Conservation (phyloP, 92 coral and sea anemone species). For the Pocillopora meandrina region DNA sequence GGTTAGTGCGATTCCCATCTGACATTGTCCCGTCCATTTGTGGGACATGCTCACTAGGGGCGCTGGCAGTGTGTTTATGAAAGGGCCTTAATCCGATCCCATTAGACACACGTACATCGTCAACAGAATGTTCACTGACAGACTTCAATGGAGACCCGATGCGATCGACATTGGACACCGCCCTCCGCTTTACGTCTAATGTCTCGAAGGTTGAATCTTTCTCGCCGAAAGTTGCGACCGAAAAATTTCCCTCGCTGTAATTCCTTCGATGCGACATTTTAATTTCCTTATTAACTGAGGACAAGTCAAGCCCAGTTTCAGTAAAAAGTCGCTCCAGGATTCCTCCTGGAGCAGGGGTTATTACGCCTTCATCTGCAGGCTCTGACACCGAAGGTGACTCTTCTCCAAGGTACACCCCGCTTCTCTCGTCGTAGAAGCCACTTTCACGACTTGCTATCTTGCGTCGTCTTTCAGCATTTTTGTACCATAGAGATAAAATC, state of each 20-base stretch:
- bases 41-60: slow-evolving; percentile 30
- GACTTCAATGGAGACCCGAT: neutral
- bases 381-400: slow-evolving; percentile 71
- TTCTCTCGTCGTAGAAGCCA: slow-evolving; percentile 91
- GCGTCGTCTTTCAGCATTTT: slow-evolving; percentile 80
- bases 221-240: slow-evolving; percentile 26
- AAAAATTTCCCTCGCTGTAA: slow-evolving; percentile 72
- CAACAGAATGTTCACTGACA: slow-evolving; percentile 8
- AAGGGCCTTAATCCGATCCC: slow-evolving; percentile 12
- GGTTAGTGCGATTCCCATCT: neutral
- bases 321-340: slow-evolving; percentile 66
- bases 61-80: slow-evolving; percentile 47
- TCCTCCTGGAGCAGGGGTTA: slow-evolving; percentile 69
- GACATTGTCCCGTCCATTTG: slow-evolving; percentile 20
- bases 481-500: slow-evolving; percentile 79
- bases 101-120: slow-evolving; percentile 19
- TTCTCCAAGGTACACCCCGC: slow-evolving; percentile 95
- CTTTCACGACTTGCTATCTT: slow-evolving; percentile 80
- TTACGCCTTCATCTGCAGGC: slow-evolving; percentile 54
- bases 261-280: slow-evolving; percentile 68
- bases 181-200: slow-evolving; percentile 65
- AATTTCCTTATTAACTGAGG: slow-evolving; percentile 15
- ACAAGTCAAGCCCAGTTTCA: slow-evolving; percentile 11
- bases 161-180: slow-evolving; percentile 69
- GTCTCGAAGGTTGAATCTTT: slow-evolving; percentile 23